Percentiles rank a stretch among this genome's conserved stretches.
phyloP scores from a whole-genome alignment of 1,140 invertebrate species.

The Manduca sexta region DNA sequence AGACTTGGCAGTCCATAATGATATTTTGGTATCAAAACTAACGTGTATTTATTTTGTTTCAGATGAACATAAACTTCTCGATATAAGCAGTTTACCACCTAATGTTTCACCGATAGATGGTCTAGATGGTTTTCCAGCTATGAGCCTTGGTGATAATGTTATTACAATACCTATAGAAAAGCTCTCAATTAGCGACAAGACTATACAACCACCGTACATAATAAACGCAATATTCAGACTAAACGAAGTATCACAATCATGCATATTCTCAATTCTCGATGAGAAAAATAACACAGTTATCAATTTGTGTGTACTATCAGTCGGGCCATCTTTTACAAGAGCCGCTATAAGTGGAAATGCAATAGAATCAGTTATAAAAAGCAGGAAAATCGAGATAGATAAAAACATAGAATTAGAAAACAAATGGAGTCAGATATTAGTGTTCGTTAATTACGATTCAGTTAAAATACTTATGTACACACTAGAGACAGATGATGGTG shows the following conservation, averaged over 20 bases:
- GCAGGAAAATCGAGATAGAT: no score
- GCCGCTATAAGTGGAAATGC: no score
- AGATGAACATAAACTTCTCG: not conserved
- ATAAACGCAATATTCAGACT: conserved; percentile 8
- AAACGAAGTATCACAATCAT: not conserved
- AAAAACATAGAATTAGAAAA: no score
- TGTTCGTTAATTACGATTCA: no score
- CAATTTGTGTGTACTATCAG: conserved; percentile 3
- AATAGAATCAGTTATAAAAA: no score
- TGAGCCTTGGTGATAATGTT: not conserved
- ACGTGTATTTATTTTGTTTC: not conserved
- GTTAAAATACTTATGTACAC: no score
- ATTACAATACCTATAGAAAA: not conserved
- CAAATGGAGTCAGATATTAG: no score
- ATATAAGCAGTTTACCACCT: not conserved
- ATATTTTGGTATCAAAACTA: no score
- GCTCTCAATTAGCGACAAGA: not conserved
- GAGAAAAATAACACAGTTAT: not conserved
- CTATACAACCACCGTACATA: conserved; percentile 2
- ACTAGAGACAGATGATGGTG: no score
- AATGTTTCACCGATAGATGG: conserved; percentile 8
- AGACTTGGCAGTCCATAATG: no score
- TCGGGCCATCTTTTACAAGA: not conserved
- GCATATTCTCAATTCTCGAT: conserved; percentile 4
- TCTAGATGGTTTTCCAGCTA: not conserved